Base-by-base conservation (phyloP, 53 echinoderm and acorn worm species). In the Apostichopus leukothele region DNA sequence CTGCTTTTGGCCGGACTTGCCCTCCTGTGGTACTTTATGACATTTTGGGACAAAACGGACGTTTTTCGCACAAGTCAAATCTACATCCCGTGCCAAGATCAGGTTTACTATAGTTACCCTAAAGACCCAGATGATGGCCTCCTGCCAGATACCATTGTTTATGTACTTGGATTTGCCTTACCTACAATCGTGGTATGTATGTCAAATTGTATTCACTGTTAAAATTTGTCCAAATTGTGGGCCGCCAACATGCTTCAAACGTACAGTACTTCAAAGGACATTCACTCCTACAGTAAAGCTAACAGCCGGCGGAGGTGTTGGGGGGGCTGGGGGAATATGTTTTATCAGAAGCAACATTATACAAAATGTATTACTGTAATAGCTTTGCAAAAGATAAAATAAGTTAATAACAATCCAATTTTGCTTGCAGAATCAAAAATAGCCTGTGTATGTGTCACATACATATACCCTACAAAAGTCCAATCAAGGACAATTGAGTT, bases 171-270 rank as follows among this genome's bases (percentile, higher is more conserved):
- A 4, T 94, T 96, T 81, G 88, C 90, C 18, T 52, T 96, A 11
- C 96, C 96, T 4, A 89, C 92, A n/a, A 92, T 96, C 39, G 93
- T 96, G 91, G 96, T 96, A 51, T 90, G 96, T 93, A 67, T 9
- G 6, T 25, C 51, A 73, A n/a, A n/a, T n/a, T 86, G 3, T 57
- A 9, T 57, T 39, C 3, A 39, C 39, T 27, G 1, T 1, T 39
- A 39, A 39, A 39, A 39, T 3, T 39, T 39, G 39, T 39, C 39
- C 3, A 39, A 39, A 39, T 0, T 39, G 39, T 39, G 39, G 39
- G 39, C 39, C 3, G 39, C 39, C 39, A 39, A 0, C 39, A 39
- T 39, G 3, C 3, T 39, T 39, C 0, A 39, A 39, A 39, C 3
- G 39, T 3, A 39, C 39, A 39, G 39, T 3, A 39, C 39, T 39